Evolutionary conservation across 1,140 invertebrate genomes (phyloP).

Genomic region (Daktulosphaira vitifoliae): DNA sequence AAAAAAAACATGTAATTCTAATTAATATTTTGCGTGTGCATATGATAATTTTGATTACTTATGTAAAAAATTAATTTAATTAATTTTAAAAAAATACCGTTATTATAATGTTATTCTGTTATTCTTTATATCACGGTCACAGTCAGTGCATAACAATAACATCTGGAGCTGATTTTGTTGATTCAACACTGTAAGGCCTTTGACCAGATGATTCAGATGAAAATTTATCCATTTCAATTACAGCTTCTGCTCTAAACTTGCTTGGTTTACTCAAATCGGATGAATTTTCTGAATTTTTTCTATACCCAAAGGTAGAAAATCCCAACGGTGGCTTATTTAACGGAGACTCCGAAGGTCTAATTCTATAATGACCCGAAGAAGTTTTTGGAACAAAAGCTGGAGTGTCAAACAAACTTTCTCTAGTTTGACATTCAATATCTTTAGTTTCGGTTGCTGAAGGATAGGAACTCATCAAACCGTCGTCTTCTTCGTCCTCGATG

Average conservation of each 20-base stretch:
- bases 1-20: too few species aligned
- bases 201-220: conserved; percentile 25
- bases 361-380: conserved; percentile 35
- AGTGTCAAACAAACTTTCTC: conserved; percentile 57
- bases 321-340: conserved; percentile 24
- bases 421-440: conserved; percentile 68
- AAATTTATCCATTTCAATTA: conserved; percentile 54
- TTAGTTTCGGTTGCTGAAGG: conserved; percentile 46
- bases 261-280: conserved; percentile 42
- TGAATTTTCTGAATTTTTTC: conserved; percentile 44
- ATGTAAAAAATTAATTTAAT: too few species aligned
- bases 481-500: conserved; percentile 45
- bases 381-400: conserved; percentile 35
- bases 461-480: conserved; percentile 45
- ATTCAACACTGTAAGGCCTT: conserved; percentile 61
- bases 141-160: conserved; percentile 75
- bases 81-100: too few species aligned
- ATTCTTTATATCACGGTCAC: too few species aligned
- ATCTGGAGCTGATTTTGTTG: conserved; percentile 75
- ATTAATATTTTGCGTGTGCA: too few species aligned
- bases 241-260: conserved; percentile 54
- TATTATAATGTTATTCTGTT: too few species aligned
- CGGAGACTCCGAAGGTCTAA: conserved; percentile 12
- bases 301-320: conserved; percentile 52
- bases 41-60: too few species aligned